Evolutionary conservation across 2,888 invertebrate species (phyloP).

Genomic region (Polymixis flavicincta): DNA sequence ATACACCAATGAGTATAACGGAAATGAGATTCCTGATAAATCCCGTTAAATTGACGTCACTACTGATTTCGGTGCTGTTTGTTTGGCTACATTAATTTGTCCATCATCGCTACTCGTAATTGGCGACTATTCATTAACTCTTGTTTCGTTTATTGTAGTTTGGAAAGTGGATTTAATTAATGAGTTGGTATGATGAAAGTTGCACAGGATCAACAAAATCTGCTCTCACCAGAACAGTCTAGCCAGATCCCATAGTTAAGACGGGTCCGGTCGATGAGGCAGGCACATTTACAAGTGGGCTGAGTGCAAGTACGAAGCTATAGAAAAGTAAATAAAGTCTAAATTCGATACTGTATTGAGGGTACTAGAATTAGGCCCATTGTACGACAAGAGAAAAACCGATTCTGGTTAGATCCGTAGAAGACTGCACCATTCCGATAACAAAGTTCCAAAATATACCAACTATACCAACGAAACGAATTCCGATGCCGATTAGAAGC

Average conservation of each 20-base stretch:
- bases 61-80: conserved; percentile 66
- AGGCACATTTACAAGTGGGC: not conserved
- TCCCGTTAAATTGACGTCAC: conserved; percentile 69
- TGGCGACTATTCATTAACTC: conserved; percentile 45
- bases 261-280: not conserved
- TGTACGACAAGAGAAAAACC: not conserved
- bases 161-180: conserved; percentile 26
- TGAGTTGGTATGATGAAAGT: not conserved
- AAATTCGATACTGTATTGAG: not conserved
- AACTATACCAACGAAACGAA: not conserved
- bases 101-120: conserved; percentile 49
- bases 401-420: not conserved
- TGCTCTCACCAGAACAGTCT: not conserved
- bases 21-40: conserved; percentile 75
- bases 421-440: not conserved
- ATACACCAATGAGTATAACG: conserved; percentile 35
- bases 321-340: not conserved
- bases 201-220: not conserved
- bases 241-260: not conserved
- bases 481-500: not conserved
- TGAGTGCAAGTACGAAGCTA: not conserved
- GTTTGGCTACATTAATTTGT: conserved; percentile 55
- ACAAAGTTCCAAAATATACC: not conserved
- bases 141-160: conserved; percentile 21
- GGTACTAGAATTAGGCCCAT: not conserved